Evolutionary conservation across 2,888 invertebrate genomes (phyloP).

Genomic region (Pterostichus niger): DNA sequence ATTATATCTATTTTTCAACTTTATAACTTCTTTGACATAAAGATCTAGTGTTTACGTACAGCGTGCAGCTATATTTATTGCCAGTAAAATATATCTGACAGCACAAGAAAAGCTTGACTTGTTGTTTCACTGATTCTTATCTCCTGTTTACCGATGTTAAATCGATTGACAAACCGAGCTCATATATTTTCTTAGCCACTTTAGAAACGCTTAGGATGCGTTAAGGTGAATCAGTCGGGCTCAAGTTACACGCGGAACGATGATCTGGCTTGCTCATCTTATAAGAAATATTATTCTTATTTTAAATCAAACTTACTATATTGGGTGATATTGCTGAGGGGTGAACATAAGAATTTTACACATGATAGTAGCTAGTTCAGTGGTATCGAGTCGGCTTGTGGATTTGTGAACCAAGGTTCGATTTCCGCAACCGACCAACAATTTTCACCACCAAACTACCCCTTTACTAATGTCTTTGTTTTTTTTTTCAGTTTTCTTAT

Average conservation of each 20-base stretch:
- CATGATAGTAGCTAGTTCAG: too few species aligned
- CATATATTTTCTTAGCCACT: conserved; percentile 29
- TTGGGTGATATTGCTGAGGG: too few species aligned
- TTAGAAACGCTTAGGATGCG: background rate
- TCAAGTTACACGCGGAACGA: background rate
- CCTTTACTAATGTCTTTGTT: too few species aligned
- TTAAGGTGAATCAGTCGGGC: background rate
- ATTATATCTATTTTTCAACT: conserved; percentile 58
- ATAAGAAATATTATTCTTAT: too few species aligned
- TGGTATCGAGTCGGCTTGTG: too few species aligned
- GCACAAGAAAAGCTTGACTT: conserved; percentile 45
- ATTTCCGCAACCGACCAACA: too few species aligned
- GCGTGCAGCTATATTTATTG: conserved; percentile 37
- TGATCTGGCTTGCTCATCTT: too few species aligned
- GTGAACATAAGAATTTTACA: too few species aligned
- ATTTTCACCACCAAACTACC: too few species aligned
- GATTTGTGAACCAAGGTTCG: too few species aligned
- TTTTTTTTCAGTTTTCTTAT: too few species aligned
- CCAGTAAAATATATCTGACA: conserved; percentile 53
- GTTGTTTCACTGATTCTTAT: conserved; percentile 41
- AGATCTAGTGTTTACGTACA: conserved; percentile 49
- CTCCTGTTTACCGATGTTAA: conserved; percentile 36
- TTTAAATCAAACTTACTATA: too few species aligned
- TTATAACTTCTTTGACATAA: conserved; percentile 52
- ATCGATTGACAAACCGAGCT: conserved; percentile 36